These are phyloP conservation scores for Dendroctonus ponderosae DNA, from an alignment of 1,140 invertebrate genomes.

Conservation along the genomic window DNA sequence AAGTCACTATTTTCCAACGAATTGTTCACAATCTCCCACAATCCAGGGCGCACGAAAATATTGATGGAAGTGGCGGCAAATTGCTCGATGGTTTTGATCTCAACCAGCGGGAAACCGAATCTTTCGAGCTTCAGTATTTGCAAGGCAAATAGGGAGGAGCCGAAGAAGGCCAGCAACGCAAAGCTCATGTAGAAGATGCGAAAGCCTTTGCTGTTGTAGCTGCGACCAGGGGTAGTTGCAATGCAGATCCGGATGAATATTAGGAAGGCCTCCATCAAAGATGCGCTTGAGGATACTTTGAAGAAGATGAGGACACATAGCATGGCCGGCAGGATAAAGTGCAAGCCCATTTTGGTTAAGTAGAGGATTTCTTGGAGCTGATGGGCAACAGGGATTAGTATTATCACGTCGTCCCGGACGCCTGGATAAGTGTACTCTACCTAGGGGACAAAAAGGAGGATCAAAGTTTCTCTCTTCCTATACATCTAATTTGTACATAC, in stretches of 20 bases:
- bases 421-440: constrained; percentile 32
- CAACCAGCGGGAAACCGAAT: not conserved
- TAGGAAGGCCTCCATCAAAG: constrained; percentile 2
- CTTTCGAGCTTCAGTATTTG: constrained; percentile 8
- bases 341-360: not conserved
- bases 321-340: not conserved
- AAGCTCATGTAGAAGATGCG: constrained; percentile 14
- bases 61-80: constrained; percentile 8
- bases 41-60: not conserved
- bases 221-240: not conserved
- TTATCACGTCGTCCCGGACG: constrained; percentile 19
- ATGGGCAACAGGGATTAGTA: constrained; percentile 11
- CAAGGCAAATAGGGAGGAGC: constrained; percentile 4
- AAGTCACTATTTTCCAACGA: not conserved
- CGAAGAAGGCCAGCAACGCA: constrained; percentile 8
- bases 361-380: not conserved
- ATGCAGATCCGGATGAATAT: constrained; percentile 10
- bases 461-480: no score
- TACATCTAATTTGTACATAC: no score
- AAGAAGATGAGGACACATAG: no score
- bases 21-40: not conserved
- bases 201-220: constrained; percentile 2
- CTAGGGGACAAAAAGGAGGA: constrained; percentile 13
- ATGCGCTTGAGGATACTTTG: not conserved
- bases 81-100: constrained; percentile 13